Conservation (phyloP, 1,140 invertebrate species). For the Nebria ingens region DNA sequence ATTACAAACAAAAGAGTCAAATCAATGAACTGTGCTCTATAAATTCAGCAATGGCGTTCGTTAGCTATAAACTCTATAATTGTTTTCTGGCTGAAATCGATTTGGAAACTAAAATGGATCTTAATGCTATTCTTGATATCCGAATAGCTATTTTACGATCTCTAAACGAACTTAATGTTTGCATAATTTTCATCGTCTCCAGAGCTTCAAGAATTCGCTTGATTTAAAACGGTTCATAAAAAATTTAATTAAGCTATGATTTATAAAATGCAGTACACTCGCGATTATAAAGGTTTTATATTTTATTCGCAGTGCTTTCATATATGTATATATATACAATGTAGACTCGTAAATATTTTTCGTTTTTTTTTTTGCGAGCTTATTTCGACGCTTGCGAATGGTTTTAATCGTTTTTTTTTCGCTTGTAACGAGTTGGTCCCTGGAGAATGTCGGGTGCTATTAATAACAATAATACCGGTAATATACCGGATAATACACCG, state of each 20-base stretch:
- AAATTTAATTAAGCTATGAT: constrained; percentile 9
- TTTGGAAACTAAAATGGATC: constrained; percentile 6
- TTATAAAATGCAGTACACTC: not conserved
- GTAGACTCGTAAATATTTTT: not conserved
- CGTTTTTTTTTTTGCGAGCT: not conserved
- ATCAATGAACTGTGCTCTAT: no score
- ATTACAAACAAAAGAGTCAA: no score
- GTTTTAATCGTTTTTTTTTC: not conserved
- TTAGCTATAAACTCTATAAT: constrained; percentile 7
- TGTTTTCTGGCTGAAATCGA: not conserved
- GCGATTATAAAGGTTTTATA: not conserved
- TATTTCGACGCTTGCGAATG: not conserved
- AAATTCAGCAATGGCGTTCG: not conserved
- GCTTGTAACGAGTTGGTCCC: not conserved
- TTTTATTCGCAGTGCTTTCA: constrained; percentile 6
- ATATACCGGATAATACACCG: constrained; percentile 4
- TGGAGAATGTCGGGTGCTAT: not conserved
- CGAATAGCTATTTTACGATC: constrained; percentile 2
- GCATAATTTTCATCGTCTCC: not conserved
- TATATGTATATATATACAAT: not conserved
- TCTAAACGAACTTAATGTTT: constrained; percentile 8
- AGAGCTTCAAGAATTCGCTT: not conserved
- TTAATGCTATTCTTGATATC: constrained; percentile 1
- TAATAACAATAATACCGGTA: constrained; percentile 9
- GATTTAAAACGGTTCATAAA: constrained; percentile 4